Evolutionary conservation across 2,888 invertebrate species (phyloP), one percentile per base, ranked within the genome.

Genomic region (Platycheirus rosarum): DNA sequence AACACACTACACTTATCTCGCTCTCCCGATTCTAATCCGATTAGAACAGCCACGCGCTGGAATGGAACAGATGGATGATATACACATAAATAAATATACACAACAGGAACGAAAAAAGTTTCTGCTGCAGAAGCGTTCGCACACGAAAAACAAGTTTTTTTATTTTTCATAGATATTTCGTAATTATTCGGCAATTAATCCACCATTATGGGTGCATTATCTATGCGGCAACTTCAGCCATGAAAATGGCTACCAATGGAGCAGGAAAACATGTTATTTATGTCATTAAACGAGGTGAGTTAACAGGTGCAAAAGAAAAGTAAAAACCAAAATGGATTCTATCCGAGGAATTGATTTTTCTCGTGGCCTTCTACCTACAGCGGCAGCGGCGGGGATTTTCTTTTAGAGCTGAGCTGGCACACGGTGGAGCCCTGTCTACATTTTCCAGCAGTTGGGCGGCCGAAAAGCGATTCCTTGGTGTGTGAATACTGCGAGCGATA

Each of bases 51-150:
- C 82, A 77, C 82, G 63, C 71, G 71, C 71, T 77, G 82, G 73
- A 82, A 82, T 82, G 82, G 77, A 82, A 82, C 82, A 82, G 76
- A 73, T 63, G 53, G 44, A 80, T 77, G 76, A 73, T 63, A 48
- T 37, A 80, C 73, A 73, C 35, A 68, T 23, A 65, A 32, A 48
- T 42, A 60, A 60, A 60, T 60, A 40, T 16, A 57, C 65, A 62
- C 16, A 60, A 49, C 16, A 20, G 44, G 32, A 11, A 51, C 42
- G 11, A 13, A n/a, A 71, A 26, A 62, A 32, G 26, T 60, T 37
- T 7, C 35, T 40, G 51, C 37, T 37, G 49, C 2, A 73, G 73
- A 68, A 79, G 63, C 65, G 70, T 57, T 75, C 65, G 70, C 63
- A 37, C 49, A 37, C 57, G 20, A 49, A 23, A 29, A 49, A 48